phyloP scores from a whole-genome alignment of 2,888 invertebrate species.

The Omphaloscelis lunosa region DNA sequence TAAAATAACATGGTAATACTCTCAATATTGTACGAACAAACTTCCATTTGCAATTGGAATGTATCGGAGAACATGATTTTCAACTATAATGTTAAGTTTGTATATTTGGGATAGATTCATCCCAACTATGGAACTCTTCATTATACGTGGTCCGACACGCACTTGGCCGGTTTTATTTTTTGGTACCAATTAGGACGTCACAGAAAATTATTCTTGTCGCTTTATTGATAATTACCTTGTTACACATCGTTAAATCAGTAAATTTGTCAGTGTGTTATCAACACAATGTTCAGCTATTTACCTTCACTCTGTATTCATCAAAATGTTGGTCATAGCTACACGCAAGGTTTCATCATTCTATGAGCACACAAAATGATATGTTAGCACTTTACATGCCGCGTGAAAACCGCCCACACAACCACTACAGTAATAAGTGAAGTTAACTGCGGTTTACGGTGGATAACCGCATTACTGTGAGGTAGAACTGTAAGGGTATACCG shows the following conservation, averaged over 20 bases:
- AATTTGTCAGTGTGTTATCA: not conserved
- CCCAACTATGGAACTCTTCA: no score
- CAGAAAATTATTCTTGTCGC: not conserved
- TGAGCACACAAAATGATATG: constrained; percentile 20
- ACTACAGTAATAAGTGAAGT: constrained; percentile 8
- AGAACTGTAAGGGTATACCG: not conserved
- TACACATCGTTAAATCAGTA: constrained; percentile 8
- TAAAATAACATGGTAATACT: no score
- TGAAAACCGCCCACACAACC: not conserved
- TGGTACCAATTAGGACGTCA: not conserved
- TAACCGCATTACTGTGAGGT: constrained; percentile 20
- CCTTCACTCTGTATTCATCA: constrained; percentile 32
- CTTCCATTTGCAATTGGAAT: no score
- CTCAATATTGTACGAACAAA: no score
- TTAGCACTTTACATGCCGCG: constrained; percentile 5
- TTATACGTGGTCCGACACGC: no score
- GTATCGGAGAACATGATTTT: no score
- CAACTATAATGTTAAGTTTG: no score
- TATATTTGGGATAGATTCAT: no score
- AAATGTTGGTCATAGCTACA: not conserved
- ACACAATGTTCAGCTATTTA: constrained; percentile 21
- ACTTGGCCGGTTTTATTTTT: no score
- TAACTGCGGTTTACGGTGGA: not conserved
- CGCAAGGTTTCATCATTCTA: constrained; percentile 19
- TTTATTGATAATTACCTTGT: not conserved